A percentile compares a stretch with the other conserved stretches of the same genome.
Evolutionary conservation across 2,113 vertebrate species (phyloP).

Genomic region (Nothoprocta pentlandii): DNA sequence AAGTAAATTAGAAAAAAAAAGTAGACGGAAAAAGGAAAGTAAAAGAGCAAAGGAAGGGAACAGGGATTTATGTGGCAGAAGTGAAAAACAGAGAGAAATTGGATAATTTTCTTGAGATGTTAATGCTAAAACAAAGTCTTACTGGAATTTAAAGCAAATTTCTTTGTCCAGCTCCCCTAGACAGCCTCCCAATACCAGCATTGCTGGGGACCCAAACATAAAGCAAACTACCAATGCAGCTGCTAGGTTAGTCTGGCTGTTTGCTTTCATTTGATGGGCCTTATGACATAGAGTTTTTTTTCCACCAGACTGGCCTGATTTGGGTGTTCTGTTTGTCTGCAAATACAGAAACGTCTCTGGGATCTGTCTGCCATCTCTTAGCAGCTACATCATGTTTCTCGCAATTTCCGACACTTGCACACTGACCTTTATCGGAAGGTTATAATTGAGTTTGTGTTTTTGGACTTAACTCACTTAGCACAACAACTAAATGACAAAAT

Average conservation of each 20-base stretch:
- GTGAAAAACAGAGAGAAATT: neutral
- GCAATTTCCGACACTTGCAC: slow-evolving; percentile 47
- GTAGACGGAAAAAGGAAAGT: neutral
- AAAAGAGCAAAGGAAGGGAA: neutral
- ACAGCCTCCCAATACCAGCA: neutral
- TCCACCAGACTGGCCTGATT: slow-evolving; percentile 39
- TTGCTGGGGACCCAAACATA: neutral
- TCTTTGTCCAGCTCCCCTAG: neutral
- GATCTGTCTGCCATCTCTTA: slow-evolving; percentile 51
- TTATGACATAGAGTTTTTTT: slow-evolving; percentile 47
- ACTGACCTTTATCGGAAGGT: slow-evolving; percentile 32
- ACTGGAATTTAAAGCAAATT: neutral
- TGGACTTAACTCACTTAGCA: slow-evolving; percentile 54
- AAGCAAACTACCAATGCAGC: rapidly evolving
- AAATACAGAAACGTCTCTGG: slow-evolving; percentile 48
- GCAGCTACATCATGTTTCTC: slow-evolving; percentile 67
- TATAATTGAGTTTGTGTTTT: neutral
- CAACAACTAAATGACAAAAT: neutral
- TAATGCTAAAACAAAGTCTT: neutral
- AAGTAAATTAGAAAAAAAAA: neutral
- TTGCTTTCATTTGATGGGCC: slow-evolving; percentile 16
- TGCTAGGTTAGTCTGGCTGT: neutral
- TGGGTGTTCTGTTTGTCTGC: slow-evolving; percentile 54
- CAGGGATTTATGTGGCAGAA: neutral
- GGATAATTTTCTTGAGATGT: neutral